phyloP scores from a whole-genome alignment of 2,888 invertebrate species.

The Troilus luridus region DNA sequence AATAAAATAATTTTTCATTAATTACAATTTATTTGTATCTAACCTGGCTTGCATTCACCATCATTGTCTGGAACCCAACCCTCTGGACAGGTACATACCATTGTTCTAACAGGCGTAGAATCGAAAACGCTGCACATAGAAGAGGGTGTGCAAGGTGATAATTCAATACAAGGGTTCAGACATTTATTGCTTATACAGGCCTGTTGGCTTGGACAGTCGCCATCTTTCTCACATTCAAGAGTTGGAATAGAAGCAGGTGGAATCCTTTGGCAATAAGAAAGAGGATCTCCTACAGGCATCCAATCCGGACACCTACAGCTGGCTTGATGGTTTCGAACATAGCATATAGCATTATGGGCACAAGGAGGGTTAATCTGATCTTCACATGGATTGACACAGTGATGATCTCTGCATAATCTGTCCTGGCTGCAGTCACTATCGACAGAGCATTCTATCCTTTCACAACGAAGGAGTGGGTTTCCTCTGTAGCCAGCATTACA shows the following conservation, averaged over 20 bases:
- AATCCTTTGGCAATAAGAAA: slow-evolving; percentile 79
- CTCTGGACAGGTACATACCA: slow-evolving; percentile 90
- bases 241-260: slow-evolving; percentile 68
- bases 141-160: slow-evolving; percentile 76
- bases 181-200: slow-evolving; percentile 89
- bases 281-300: slow-evolving; percentile 84
- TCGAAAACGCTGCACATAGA: slow-evolving; percentile 87
- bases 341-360: slow-evolving; percentile 87
- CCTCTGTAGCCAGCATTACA: slow-evolving; percentile 84
- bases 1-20: neutral
- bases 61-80: slow-evolving; percentile 86
- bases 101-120: slow-evolving; percentile 87
- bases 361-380: slow-evolving; percentile 79
- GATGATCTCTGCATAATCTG: slow-evolving; percentile 79
- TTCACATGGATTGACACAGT: slow-evolving; percentile 86
- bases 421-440: slow-evolving; percentile 85
- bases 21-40: neutral
- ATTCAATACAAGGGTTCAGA: slow-evolving; percentile 80
- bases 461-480: slow-evolving; percentile 85
- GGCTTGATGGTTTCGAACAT: slow-evolving; percentile 83
- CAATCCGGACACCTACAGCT: slow-evolving; percentile 87
- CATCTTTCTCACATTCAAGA: slow-evolving; percentile 79
- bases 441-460: slow-evolving; percentile 83
- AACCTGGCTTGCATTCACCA: slow-evolving; percentile 82
- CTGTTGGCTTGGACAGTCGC: slow-evolving; percentile 85